Evolutionary conservation across 2,888 invertebrate genomes (phyloP), one percentile per base, ranked within the genome.

Genomic region (Caenorhabditis auriculariae): DNA sequence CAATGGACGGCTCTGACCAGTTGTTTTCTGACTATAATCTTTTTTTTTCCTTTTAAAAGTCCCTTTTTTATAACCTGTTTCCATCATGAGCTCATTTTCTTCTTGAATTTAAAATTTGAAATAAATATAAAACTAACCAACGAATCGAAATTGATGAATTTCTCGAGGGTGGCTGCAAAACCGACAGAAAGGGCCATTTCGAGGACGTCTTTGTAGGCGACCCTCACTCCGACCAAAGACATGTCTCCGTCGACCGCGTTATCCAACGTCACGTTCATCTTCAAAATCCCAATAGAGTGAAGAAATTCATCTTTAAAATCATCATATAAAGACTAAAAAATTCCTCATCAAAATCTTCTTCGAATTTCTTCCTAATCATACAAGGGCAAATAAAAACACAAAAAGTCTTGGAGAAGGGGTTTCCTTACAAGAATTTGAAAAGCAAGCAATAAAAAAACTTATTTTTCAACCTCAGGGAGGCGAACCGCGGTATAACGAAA

Each of bases 161-260:
- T 46, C 35, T 66, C 66, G 4, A 69, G 35, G 7, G 64, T 53
- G 1, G 50, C 69, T 0, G 29, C 44, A 19, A 46, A 48, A 26
- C 39, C 49, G 3, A 23, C 4, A 2, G 49, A 51, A 17, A 69
- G 32, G 2, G 53, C 24, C 9, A 38, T 27, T 1, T 44, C 23
- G 26, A 54, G 49, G 9, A 66, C 50, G 27, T 66, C 66, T 17
- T 64, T 46, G 45, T 47, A 64, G 9, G 60, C 42, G 4, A 23
- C 45, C 0, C 45, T 41, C 6, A 62, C 52, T 26, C 65, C 60
- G 15, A 57, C 44, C 1, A 45, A 21, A 9, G 56, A 32, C 66
- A 66, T 63, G 45, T 63, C 63, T 2, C 66, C 69, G 44, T 66
- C 69, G 15, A 64, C 61, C 2, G 55, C 53, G 41, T 66, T 66